Evolutionary conservation across 2,113 vertebrate genomes (phyloP).

Genomic region (Rhombomys opimus): DNA sequence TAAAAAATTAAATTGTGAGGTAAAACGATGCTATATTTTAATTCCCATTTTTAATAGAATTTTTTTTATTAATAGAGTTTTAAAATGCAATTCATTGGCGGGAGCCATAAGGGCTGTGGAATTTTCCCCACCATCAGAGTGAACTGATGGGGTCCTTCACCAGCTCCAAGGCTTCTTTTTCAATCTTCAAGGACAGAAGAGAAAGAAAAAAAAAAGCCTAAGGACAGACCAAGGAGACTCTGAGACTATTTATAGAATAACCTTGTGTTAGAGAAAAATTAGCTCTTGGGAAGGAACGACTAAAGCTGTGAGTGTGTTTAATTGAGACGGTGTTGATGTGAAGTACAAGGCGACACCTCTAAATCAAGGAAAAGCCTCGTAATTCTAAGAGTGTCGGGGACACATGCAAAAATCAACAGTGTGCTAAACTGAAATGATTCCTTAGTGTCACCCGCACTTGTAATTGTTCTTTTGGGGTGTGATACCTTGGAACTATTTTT

Average conservation of each 20-base stretch:
- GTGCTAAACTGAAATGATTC: slow-evolving; percentile 5
- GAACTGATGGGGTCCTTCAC: background rate
- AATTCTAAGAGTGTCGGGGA: slow-evolving; percentile 8
- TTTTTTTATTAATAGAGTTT: background rate
- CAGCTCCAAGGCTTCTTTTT: slow-evolving; percentile 47
- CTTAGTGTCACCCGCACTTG: background rate
- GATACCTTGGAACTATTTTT: slow-evolving; percentile 46
- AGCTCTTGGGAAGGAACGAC: slow-evolving; percentile 37
- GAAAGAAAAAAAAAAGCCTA: slow-evolving; percentile 21
- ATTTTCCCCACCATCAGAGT: background rate
- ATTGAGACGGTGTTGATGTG: background rate
- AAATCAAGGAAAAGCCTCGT: background rate
- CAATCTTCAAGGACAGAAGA: slow-evolving; percentile 43
- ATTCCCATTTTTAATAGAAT: slow-evolving; percentile 2
- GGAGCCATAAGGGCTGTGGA: background rate
- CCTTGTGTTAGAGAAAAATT: slow-evolving; percentile 56
- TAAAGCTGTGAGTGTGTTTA: slow-evolving; percentile 18
- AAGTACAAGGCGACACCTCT: slow-evolving; percentile 2
- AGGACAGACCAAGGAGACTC: slow-evolving; percentile 74
- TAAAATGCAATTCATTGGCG: background rate
- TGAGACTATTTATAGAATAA: slow-evolving; percentile 74
- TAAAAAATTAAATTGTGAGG: slow-evolving; percentile 28
- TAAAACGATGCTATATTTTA: background rate
- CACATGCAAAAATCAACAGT: slow-evolving; percentile 34
- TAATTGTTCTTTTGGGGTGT: slow-evolving; percentile 17